Base-by-base conservation (phyloP, 2,888 invertebrate species). In the Euspilapteryx auroguttella region DNA sequence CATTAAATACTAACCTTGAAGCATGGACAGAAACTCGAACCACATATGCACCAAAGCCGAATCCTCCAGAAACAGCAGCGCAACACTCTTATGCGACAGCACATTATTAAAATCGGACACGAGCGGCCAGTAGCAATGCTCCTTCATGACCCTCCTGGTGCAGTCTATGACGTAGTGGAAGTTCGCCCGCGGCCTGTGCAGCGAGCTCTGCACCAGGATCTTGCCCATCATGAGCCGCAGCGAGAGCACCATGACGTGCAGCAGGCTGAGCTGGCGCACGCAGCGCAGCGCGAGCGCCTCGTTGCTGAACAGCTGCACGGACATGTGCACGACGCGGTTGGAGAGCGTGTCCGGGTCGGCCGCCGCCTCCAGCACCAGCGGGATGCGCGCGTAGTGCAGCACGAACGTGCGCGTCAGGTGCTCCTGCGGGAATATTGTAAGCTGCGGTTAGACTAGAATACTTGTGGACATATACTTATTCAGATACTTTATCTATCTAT, bases 81-180 rank as follows among this genome's bases (percentile, higher is more conserved):
- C 95, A 3, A 98, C 93, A 10, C 90, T 89, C 47, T 86, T 83
- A 54, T 98, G 97, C 1, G 94, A 93, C 10, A 98, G 78, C 28
- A 98, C 90, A 59, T 97, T 98, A 54, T 96, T 96, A 42, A 98
- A 83, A 69, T 98, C 97, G 0, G 94, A 95, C 20, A 97, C 94
- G 5, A 97, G 79, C 1, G 97, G 96, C 97, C 97, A 98, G 61
- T 96, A 97, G 65, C 95, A 95, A 58, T 98, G 97, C 52, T 96
- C 93, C 68, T 94, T 94, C 94, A 98, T 95, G 12, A 95, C 90
- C 33, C 88, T 81, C 38, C 87, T 81, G 9, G 87, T 89, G 55
- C 97, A 97, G 56, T 96, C 94, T 27, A 97, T 95, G 12, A 96
- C 94, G 47, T 83, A 85, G 59, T 95, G 95, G 46, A 85, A 86